Evolutionary conservation across 2,113 vertebrate species (phyloP).

Genomic region (Siniperca chuatsi): DNA sequence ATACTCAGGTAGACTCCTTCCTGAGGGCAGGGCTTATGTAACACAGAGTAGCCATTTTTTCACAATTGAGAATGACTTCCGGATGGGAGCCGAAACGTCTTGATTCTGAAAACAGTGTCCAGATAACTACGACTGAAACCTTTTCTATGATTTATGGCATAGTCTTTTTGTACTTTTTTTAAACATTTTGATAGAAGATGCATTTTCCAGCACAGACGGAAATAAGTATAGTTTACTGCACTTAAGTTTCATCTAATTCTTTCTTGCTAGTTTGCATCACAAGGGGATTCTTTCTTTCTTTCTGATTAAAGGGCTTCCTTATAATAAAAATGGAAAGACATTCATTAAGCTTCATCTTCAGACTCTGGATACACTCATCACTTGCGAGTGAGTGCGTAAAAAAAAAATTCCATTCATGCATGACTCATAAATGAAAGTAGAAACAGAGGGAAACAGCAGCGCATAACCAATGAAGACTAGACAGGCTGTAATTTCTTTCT

Average conservation of each 20-base stretch:
- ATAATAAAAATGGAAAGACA: constrained; percentile 62
- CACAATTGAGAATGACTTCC: too few relatives aligned
- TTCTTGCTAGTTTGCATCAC: constrained; percentile 39
- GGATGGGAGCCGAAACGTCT: too few relatives aligned
- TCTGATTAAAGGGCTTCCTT: constrained; percentile 64
- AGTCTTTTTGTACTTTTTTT: not conserved
- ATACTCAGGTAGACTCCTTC: too few relatives aligned
- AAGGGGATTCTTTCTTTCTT: constrained; percentile 5
- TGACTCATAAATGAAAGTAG: constrained; percentile 34
- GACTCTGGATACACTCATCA: constrained; percentile 30
- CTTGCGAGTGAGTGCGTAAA: constrained; percentile 13
- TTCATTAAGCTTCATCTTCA: constrained; percentile 63
- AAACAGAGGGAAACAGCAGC: not conserved
- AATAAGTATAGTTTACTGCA: constrained; percentile 21
- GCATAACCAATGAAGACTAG: constrained; percentile 22
- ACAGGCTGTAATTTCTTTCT: constrained; percentile 1
- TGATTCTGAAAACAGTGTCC: too few relatives aligned
- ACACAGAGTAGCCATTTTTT: too few relatives aligned
- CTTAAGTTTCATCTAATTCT: constrained; percentile 42
- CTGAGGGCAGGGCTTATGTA: too few relatives aligned
- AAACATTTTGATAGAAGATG: not conserved
- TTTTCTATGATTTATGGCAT: not conserved
- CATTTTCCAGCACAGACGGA: constrained; percentile 15
- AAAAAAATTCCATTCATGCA: constrained; percentile 33
- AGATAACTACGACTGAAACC: too few relatives aligned